phyloP scores from a whole-genome alignment of 2,113 vertebrate genomes.

The Grus americana region DNA sequence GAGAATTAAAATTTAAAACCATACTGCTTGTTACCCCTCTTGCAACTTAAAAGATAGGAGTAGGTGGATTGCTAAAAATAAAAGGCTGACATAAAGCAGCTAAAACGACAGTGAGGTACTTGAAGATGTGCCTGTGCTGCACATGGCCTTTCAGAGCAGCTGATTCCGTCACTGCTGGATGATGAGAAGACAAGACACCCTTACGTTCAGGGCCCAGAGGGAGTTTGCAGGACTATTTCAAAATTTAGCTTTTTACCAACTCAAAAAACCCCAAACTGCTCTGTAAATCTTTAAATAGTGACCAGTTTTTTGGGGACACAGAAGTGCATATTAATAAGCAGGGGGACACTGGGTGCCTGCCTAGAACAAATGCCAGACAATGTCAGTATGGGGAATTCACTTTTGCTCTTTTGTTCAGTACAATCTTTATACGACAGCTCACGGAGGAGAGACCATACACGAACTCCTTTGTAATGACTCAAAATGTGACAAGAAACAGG shows the following conservation, averaged over 20 bases:
- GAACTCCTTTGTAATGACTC: background rate
- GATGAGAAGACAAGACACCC: background rate
- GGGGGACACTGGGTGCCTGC: background rate
- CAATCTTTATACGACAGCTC: no score
- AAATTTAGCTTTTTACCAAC: background rate
- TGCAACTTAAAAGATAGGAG: background rate
- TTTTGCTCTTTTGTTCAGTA: background rate
- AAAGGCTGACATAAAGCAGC: background rate
- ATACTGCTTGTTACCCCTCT: background rate
- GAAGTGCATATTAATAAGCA: background rate
- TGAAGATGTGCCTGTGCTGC: no score
- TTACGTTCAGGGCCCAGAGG: background rate
- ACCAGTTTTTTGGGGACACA: background rate
- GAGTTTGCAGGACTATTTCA: background rate
- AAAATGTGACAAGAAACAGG: background rate
- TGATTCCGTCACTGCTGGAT: background rate
- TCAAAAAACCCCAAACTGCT: background rate
- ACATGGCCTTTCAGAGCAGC: no score
- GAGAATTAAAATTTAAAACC: background rate
- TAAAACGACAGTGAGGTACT: no score
- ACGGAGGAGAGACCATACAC: fast-evolving
- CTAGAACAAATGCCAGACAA: background rate
- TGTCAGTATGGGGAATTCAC: background rate
- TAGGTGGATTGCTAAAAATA: background rate
- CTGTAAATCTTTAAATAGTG: background rate